Base-by-base conservation (phyloP, 53 echinoderm and acorn worm genomes). In the Stichopus horrens region DNA sequence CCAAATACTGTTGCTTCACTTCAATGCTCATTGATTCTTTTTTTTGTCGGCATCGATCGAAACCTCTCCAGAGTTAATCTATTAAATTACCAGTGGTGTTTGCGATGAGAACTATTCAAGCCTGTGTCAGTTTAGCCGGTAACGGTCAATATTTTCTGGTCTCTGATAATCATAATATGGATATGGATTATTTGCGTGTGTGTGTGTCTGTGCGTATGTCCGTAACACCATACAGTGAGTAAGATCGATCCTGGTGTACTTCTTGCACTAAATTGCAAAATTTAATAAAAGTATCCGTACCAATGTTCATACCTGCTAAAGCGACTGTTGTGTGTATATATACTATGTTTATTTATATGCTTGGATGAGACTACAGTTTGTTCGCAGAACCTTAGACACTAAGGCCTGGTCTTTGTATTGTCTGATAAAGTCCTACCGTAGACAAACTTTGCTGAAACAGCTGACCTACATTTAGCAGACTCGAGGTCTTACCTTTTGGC, bases 11-110 rank as follows among this genome's bases (percentile, higher is more conserved):
- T 71, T 71, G 18, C 71, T 18, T 71, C n/a, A 71, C 19, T 71
- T 71, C 71, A 20, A 18, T 18, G 14, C 1, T 5, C 58, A 81
- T 81, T 21, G 81, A 81, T 81, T 57, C 57, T 81, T 37, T 37
- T 37, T 37, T 37, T 37, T 53, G 19, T 5, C 57, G 9, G 8
- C 81, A 81, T 57, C 81, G 57, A 81, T 81, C 81, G 81, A 81
- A 81, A 13, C 6, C 57, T 81, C 81, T 81, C 58, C 63, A 55
- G 57, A 81, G 20, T 81, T 81, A 57, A 55, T 81, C 58, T 81
- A 81, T 81, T 55, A 57, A 81, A 81, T 81, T 81, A 81, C 57
- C 81, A 21, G 58, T 81, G 81, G 80, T 57, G 80, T 80, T 80
- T 14, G 68, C 68, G 13, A 71, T 13, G 81, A 56, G 81, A 57